Evolutionary conservation across 2,888 invertebrate genomes (phyloP), one percentile per base, ranked within the genome.

Genomic region (Epistrophella euchroma): DNA sequence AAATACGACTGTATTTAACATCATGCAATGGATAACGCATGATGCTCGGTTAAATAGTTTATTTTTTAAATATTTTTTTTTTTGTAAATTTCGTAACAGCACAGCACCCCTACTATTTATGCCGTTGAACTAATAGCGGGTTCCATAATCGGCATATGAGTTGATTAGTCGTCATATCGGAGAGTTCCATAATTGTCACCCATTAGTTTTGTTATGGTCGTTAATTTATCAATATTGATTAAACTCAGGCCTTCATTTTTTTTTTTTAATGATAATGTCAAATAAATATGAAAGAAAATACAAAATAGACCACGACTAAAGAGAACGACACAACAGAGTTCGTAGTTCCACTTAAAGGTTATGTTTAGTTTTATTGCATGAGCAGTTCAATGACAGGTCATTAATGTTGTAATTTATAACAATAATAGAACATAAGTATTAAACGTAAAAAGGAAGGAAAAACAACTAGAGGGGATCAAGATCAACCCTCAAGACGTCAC

Each of bases 311-410:
- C 47, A 19, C 45, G 17, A 45, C n/a, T 17, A 45, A 17, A 45
- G 17, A 17, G 17, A 45, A 45, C 45, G 9, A 9, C 2, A 45
- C 3, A 7, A 17, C 9, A 45, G 17, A 45, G 19, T 47, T 47
- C 19, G 17, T 45, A 17, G 17, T 17, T 2, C 10, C 19, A 47
- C 10, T 47, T 47, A 19, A 47, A 19, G 4, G 11, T 47, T 17
- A 35, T 10, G 35, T 10, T 35, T 13, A 19, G 17, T 37, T 58
- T 35, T 19, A 35, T 17, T 58, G 58, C 37, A 45, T 55, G 77
- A 60, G 50, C 32, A 71, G 19, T 55, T 71, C 52, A 71, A 62
- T 55, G 62, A 56, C 45, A 55, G 52, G 43, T 78, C 77, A 62
- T 71, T 64, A 71, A 25, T 47, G 45, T 15, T 25, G 10, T 55